phyloP scores from a whole-genome alignment of 2,113 vertebrate genomes.

The Zosterops lateralis region DNA sequence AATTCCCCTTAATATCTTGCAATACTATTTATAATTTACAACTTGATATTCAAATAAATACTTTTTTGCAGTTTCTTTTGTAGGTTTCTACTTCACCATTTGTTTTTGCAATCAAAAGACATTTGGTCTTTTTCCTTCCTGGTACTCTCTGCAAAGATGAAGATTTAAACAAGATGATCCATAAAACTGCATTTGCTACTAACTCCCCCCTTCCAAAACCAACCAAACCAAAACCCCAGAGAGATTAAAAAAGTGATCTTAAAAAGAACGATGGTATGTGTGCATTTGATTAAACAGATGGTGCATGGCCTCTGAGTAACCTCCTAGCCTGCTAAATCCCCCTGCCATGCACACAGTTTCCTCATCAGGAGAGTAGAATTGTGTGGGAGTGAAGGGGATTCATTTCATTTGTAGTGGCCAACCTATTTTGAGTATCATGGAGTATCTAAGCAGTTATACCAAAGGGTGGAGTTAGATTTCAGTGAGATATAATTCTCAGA shows the following conservation, averaged over 20 bases:
- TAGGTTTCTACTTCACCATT: not conserved
- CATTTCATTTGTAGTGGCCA: not conserved
- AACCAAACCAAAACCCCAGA: not conserved
- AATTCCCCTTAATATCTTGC: not conserved
- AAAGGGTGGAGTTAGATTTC: not conserved
- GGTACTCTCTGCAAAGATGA: not conserved
- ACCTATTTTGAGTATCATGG: not conserved
- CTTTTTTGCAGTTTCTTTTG: not conserved
- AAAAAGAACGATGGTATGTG: not conserved
- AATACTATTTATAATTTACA: not conserved
- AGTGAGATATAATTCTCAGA: not conserved
- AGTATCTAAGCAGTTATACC: not conserved
- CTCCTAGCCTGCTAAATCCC: not conserved
- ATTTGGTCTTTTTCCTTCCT: not conserved
- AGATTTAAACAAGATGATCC: not conserved
- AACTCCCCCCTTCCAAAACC: not conserved
- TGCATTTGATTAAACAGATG: not conserved
- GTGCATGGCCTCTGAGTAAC: not conserved
- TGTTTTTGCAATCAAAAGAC: not conserved
- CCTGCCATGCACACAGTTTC: fast-evolving
- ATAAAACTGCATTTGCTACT: not conserved
- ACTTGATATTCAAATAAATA: not conserved
- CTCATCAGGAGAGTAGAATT: not conserved
- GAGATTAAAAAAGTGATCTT: fast-evolving
- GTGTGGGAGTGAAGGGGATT: not conserved